Conservation (phyloP, 2,113 vertebrate genomes). For the Perccottus glenii region DNA sequence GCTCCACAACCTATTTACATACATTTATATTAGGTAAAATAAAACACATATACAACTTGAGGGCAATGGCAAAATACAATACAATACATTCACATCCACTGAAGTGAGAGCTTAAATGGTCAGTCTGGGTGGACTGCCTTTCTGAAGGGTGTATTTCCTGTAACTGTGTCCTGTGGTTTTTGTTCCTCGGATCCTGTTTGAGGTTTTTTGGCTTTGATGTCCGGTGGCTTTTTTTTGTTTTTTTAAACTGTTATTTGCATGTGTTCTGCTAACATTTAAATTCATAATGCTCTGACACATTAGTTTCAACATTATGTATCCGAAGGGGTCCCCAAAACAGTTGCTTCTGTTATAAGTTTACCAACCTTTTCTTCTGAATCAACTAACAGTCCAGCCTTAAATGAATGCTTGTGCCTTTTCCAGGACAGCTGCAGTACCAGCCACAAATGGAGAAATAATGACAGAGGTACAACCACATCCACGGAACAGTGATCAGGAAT, state of each 20-base stretch:
- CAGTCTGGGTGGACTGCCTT: slow-evolving; percentile 32
- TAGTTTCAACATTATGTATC: background rate
- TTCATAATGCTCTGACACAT: slow-evolving; percentile 19
- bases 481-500: slow-evolving; percentile 28
- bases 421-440: slow-evolving; percentile 52
- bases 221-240: slow-evolving; percentile 23
- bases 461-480: slow-evolving; percentile 40
- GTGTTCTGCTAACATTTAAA: slow-evolving; percentile 23
- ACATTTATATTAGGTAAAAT: too few relatives aligned
- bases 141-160: slow-evolving; percentile 47
- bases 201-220: slow-evolving; percentile 41
- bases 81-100: too few relatives aligned
- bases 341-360: slow-evolving; percentile 38
- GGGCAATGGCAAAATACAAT: too few relatives aligned
- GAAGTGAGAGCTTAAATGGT: background rate
- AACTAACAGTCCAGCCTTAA: slow-evolving; percentile 49
- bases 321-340: background rate
- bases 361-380: slow-evolving; percentile 32
- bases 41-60: too few relatives aligned
- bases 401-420: slow-evolving; percentile 56
- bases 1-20: too few relatives aligned
- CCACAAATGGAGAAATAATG: slow-evolving; percentile 54
- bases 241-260: background rate
- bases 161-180: slow-evolving; percentile 30
- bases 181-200: slow-evolving; percentile 38